Percentiles rank a stretch among this genome's conserved stretches.
phyloP scores from a whole-genome alignment of 2,113 vertebrate species.

The Scortum barcoo region DNA sequence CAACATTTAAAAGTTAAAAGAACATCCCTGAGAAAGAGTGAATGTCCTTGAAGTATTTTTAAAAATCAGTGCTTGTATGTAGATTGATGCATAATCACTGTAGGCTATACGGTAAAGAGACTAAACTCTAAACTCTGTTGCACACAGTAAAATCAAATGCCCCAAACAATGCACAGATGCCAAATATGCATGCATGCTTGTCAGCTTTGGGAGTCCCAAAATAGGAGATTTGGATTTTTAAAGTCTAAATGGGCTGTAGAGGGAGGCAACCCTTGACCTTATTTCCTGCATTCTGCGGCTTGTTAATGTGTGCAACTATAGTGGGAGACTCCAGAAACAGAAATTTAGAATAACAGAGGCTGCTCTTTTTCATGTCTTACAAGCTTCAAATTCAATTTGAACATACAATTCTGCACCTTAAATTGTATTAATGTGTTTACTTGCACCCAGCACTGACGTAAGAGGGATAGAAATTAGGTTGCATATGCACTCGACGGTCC shows the following conservation, averaged over 20 bases:
- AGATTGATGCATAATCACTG: neutral
- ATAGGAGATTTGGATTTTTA: constrained; percentile 7
- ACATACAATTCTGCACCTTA: neutral
- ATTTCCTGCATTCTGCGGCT: constrained; percentile 18
- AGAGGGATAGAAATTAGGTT: neutral
- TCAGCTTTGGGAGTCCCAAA: neutral
- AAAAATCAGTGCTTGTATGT: too few relatives aligned
- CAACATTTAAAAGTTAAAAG: neutral
- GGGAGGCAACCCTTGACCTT: constrained; percentile 5
- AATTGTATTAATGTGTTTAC: neutral
- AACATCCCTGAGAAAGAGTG: too few relatives aligned
- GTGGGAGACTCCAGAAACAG: neutral
- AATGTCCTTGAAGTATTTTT: too few relatives aligned
- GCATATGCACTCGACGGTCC: neutral
- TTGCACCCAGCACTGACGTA: neutral
- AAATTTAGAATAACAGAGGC: neutral
- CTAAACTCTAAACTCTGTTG: neutral
- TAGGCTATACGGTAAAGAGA: neutral
- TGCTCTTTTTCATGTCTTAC: neutral
- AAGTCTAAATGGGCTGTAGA: constrained; percentile 9
- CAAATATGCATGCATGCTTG: neutral
- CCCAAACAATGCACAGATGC: neutral
- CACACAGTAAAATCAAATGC: neutral
- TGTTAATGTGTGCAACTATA: constrained; percentile 5
- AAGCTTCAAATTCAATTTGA: neutral